Percentiles rank a stretch among this genome's conserved stretches.
Evolutionary conservation across 1,140 invertebrate species (phyloP).

Genomic region (Drosophila ambigua): DNA sequence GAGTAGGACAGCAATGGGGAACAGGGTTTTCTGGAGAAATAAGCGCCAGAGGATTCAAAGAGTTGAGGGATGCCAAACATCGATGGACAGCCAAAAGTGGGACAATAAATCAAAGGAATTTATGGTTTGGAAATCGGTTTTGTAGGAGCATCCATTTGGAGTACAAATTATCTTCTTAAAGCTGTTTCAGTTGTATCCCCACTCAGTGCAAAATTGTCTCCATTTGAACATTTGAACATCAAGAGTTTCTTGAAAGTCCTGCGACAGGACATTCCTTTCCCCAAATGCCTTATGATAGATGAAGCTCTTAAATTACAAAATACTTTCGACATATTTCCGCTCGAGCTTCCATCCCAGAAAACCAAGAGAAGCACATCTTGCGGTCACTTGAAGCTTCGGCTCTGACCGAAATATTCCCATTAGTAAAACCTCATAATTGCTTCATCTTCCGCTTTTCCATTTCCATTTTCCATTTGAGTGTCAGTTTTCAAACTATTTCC

Average conservation of each 20-base stretch:
- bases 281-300: conserved; percentile 63
- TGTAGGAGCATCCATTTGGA: no score
- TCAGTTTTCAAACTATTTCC: conserved; percentile 65
- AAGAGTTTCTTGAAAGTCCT: neutral
- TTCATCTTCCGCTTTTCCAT: conserved; percentile 54
- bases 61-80: no score
- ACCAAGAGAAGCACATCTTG: conserved; percentile 39
- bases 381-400: conserved; percentile 30
- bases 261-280: neutral
- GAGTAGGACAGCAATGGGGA: neutral
- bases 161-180: no score
- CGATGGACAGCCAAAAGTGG: no score
- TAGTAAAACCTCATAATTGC: conserved; percentile 82
- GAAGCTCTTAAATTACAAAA: conserved; percentile 64
- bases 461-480: conserved; percentile 22
- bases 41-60: no score
- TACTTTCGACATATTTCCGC: conserved; percentile 46
- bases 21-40: no score
- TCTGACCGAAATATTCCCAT: conserved; percentile 61
- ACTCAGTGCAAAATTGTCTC: neutral
- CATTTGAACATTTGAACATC: neutral
- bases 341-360: neutral
- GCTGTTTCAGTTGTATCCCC: neutral
- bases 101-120: no score
- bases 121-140: no score